Evolutionary conservation across 2,113 vertebrate species (phyloP), one percentile per base, ranked within the genome.

Genomic region (Aphelocoma coerulescens): DNA sequence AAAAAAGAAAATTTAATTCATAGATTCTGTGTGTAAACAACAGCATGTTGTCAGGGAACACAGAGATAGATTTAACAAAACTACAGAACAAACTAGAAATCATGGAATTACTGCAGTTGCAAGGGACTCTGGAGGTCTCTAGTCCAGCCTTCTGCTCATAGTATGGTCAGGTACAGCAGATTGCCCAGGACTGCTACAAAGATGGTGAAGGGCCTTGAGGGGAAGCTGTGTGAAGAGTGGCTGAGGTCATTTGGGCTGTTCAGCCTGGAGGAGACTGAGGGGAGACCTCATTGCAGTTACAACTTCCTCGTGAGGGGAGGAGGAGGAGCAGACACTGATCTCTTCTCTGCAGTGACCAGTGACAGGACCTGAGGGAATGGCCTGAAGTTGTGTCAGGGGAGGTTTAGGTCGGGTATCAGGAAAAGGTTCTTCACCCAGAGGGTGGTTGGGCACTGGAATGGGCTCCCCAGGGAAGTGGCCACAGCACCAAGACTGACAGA

Each of bases 161-260:
- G 51, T 27, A 41, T 4, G 24, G 37, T n/a, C 24, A 66, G 28
- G 18, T 33, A 57, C 8, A 55, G 52, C 37, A 91, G 30, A 6
- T 44, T 65, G 33, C 22, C 27, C n/a, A 20, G 37, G 43, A 22
- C 32, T 28, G 7, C 52, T 33, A 33, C 10, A 9, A 59, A 52
- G 44, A 39, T 2, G 27, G 35, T 3, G 43, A 66, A 66, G 10
- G 62, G 9, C 28, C 18, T 39, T 54, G 30, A 30, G n/a, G 23
- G 6, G 30, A 63, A 71, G n/a, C 28, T 0, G 2, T 6, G 0
- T 13, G 41, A 63, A 48, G 19, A 41, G 7, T 0, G 0, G 16
- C 30, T 55, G 74, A 63, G n/a, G 33, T 2, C 44, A 7, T 55
- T 77, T 27, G 39, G 10, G 2, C 30, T n/a, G n/a, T 21, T 48